Conservation (phyloP, 2,113 vertebrate genomes). For the Neolamprologus falcicula region DNA sequence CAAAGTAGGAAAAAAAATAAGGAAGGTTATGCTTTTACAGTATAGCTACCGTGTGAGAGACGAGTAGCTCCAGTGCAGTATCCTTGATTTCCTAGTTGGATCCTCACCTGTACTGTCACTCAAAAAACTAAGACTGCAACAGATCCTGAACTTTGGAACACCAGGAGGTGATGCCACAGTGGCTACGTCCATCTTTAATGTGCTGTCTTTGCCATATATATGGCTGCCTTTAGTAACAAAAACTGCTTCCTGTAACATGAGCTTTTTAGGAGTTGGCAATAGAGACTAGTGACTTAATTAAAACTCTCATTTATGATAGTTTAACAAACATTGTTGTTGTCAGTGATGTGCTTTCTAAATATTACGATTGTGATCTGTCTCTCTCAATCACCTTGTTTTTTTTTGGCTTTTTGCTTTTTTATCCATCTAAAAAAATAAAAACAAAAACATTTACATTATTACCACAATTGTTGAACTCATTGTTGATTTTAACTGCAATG, state of each 20-base stretch:
- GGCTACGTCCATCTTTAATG: neutral
- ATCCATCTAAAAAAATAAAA: neutral
- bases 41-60: neutral
- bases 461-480: neutral
- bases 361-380: neutral
- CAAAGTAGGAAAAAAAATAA: fast-evolving
- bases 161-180: fast-evolving
- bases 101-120: neutral
- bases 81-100: neutral
- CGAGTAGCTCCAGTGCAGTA: neutral
- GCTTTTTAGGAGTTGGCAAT: neutral
- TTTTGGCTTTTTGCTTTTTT: neutral
- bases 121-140: neutral
- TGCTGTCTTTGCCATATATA: neutral
- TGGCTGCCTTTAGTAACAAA: neutral
- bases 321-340: neutral
- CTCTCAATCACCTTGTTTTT: fast-evolving
- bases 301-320: neutral
- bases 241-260: neutral
- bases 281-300: neutral
- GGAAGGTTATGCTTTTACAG: neutral
- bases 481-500: neutral
- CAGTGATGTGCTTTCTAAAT: neutral
- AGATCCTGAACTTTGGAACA: fast-evolving
- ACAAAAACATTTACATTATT: neutral